Evolutionary conservation across 2,888 invertebrate genomes (phyloP).

Genomic region (Koerneria pararmatus): DNA sequence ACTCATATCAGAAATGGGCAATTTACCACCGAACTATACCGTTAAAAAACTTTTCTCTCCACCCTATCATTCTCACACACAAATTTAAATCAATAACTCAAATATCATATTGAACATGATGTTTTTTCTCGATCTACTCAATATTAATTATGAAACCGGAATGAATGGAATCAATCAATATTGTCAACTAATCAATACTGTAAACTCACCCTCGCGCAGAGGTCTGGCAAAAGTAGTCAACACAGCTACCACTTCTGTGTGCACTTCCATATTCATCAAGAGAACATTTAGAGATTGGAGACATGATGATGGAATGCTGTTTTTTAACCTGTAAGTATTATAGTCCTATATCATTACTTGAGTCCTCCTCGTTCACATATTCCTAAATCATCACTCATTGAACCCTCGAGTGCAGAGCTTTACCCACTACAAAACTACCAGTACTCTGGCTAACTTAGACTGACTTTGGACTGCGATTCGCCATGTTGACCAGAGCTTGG

Average conservation of each 20-base stretch:
- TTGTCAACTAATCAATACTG: background rate
- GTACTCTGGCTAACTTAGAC: background rate
- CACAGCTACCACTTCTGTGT: slow-evolving; percentile 17
- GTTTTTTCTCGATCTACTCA: background rate
- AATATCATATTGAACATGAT: too few species aligned
- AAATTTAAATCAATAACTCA: too few species aligned
- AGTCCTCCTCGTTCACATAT: too few species aligned
- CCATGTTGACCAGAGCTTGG: slow-evolving; percentile 26
- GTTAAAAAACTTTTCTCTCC: too few species aligned
- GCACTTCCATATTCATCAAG: slow-evolving; percentile 19
- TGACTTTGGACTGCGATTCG: slow-evolving; percentile 26
- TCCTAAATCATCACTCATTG: too few species aligned
- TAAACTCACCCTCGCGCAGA: slow-evolving; percentile 20
- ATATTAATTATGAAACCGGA: background rate
- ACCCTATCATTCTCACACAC: too few species aligned
- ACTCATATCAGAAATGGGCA: too few species aligned
- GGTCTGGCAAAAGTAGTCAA: slow-evolving; percentile 9
- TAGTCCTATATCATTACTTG: too few species aligned
- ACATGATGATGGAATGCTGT: background rate
- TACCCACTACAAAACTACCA: too few species aligned
- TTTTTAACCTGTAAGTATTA: too few species aligned
- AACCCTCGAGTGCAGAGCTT: too few species aligned
- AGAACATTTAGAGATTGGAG: slow-evolving; percentile 16
- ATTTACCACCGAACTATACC: too few species aligned
- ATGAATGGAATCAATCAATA: background rate